Base-by-base conservation (phyloP, 2,888 invertebrate genomes). In the Acrobasis repandana region DNA sequence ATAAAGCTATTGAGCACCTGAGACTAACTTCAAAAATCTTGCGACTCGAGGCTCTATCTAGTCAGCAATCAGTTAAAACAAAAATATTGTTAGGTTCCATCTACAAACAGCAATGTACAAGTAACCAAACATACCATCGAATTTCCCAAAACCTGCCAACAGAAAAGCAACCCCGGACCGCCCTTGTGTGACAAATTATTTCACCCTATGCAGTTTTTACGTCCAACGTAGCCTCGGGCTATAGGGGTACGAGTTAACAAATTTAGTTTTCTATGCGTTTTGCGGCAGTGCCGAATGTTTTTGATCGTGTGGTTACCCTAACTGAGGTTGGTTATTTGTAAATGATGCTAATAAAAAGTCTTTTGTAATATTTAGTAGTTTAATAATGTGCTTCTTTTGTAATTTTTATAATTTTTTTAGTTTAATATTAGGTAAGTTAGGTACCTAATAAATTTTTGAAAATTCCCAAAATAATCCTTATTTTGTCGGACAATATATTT, bases 231-330 rank as follows among this genome's bases (percentile, higher is more conserved):
- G 61, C 67, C 70, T 61, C 51, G 20, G 66, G 71, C 66, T 69
- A 68, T 71, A 66, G 62, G 65, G 70, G 65, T 66, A 67, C 64
- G 70, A 69, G 73, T 74, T 83, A 82, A 80, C 78, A 73, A 79
- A 82, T 79, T 77, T 73, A 75, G 79, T 82, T 79, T 76, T 72
- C 74, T 61, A 70, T 74, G 76, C 51, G 72, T 75, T 73, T 73
- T 77, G 71, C 66, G 72, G 67, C 63, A 5, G 20, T 56, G 47
- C 58, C 46, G 36, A 49, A 60, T 20, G 57, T 57, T 48, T 58
- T 49, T 58, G 36, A 58, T 38, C 57, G 38, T 58, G 58, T 48
- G 58, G 58, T 49, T 58, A 54, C 54, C 54, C 54, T n/a, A 54
- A 54, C 52, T 36, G 38, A 54, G 38, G 14, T 38, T 18, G 38